Percentiles rank a stretch among this genome's conserved stretches.
Conservation (phyloP, 1,140 invertebrate genomes). For the Ectropis grisescens region DNA sequence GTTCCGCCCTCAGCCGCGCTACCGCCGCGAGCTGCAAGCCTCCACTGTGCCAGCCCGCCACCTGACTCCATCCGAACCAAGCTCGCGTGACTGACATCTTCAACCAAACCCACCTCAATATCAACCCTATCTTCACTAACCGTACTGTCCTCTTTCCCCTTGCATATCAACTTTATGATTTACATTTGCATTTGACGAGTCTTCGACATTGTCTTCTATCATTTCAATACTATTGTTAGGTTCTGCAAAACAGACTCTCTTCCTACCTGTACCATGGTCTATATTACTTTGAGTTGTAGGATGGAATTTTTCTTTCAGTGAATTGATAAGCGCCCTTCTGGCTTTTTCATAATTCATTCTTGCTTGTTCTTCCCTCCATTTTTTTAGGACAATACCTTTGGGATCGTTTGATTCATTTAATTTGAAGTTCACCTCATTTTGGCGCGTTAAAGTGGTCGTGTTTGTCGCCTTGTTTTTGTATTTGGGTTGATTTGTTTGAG, state of each 20-base stretch:
- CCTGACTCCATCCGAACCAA: slow-evolving; percentile 55
- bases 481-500: slow-evolving; percentile 8
- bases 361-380: slow-evolving; percentile 47
- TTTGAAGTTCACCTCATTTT: slow-evolving; percentile 12
- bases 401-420: slow-evolving; percentile 8
- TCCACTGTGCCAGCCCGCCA: slow-evolving; percentile 57
- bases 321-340: slow-evolving; percentile 50
- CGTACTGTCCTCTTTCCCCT: slow-evolving; percentile 17
- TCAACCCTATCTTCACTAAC: slow-evolving; percentile 20
- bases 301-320: slow-evolving; percentile 53
- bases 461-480: slow-evolving; percentile 17
- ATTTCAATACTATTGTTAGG: slow-evolving; percentile 30
- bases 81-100: slow-evolving; percentile 51
- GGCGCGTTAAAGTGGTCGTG: slow-evolving; percentile 9
- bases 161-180: slow-evolving; percentile 16
- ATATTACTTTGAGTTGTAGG: slow-evolving; percentile 15
- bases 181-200: slow-evolving; percentile 58
- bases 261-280: slow-evolving; percentile 15
- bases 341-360: slow-evolving; percentile 42
- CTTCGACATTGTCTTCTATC: slow-evolving; percentile 53
- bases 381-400: slow-evolving; percentile 29
- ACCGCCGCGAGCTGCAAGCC: slow-evolving; percentile 38
- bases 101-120: slow-evolving; percentile 14
- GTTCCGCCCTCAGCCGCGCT: slow-evolving; percentile 47
- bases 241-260: slow-evolving; percentile 35